Base-by-base conservation (phyloP, 2,797 vertebrate species). In the Molossus alvarezi region DNA sequence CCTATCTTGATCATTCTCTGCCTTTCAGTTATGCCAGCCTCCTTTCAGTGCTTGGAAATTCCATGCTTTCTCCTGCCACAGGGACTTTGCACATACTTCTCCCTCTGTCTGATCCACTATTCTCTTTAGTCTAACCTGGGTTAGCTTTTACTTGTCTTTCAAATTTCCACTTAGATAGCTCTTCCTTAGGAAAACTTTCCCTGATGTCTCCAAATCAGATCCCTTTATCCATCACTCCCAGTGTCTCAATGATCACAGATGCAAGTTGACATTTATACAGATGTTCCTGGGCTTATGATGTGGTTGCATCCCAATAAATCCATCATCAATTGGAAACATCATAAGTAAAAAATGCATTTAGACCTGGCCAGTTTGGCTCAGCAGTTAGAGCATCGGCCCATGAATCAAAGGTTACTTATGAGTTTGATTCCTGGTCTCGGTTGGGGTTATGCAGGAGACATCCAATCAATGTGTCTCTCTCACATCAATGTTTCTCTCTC, bases 141-240 rank as follows among this genome's bases (percentile, higher is more conserved):
- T 71, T 73, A 76, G 5, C 15, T 60, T 93, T 85, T 33, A 37
- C 18, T 88, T 88, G 20, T 51, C 20, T 15, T 95, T 95, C 53
- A 72, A 21, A 65, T 83, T 55, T 75, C 65, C 33, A 23, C 23
- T 86, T 33, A 90, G 20, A n/a, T 53, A 64, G 23, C 13, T 88
- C 27, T 89, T 93, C 14, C 6, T 55, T 45, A 14, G 37, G 53
- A 9, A 94, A 79, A 76, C 1, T 9, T 65, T 88, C 7, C 5
- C 41, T 48, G 33, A 14, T 4, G 8, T 72, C 21, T 87, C n/a
- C 55, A 79, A 15, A 48, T 65, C 48, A 57, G 71, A 76, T 81
- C 17, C 25, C 12, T 80, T 72, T 37, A 18, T 57, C 12, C 12
- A 37, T 5, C 1, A n/a, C 17, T 90, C 20, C 67, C 9, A 55